Base-by-base conservation (phyloP, 1,140 invertebrate species). In the Pachypeltis micranthus region DNA sequence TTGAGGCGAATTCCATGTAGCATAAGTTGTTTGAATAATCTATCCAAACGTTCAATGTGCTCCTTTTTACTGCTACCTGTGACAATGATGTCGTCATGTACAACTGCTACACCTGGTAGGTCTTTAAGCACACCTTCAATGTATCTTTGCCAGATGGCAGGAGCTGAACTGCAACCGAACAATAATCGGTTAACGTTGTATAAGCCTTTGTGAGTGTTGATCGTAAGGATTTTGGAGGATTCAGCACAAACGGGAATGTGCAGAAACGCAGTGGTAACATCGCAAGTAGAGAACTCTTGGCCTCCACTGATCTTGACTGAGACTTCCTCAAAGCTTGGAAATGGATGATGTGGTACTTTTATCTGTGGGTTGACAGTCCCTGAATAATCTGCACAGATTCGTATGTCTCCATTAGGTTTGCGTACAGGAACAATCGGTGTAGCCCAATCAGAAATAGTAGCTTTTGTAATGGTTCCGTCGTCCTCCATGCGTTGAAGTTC, bases 311-410 rank as follows among this genome's bases (percentile, higher is more conserved):
- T 10, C 47, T 51, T 51, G 12, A 21, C 19, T 10, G 47, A 51
- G 4, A 51, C 47, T 21, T 51, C 47, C 21, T 51, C 47, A 21
- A 51, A 51, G 23, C 47, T 51, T 21, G 47, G 47, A 21, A 51
- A 51, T 10, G 47, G 47, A 51, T 51, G 19, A 21, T 51, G 47
- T 16, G 47, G 19, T 21, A 51, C 21, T 21, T 51, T 51, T 4
- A 51, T 51, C 47, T 51, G 47, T 10, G 4, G 21, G 66, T 78
- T 79, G 2, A 79, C 59, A 3, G 75, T 76, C 1, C 70, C 67
- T 62, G 75, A 75, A 70, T 76, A 81, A 70, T 82, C 78, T 1
- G 70, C 73, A 67, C 77, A 78, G 28, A 81, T 70, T 21, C 79
- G 63, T 29, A 75, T 65, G 19, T 68, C 65, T 10, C 74, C 75